A percentile compares a stretch with the other conserved stretches of the same genome.
These are phyloP conservation scores for Holocentrus rufus DNA, from an alignment of 2,797 vertebrate species.

Conservation along the genomic window DNA sequence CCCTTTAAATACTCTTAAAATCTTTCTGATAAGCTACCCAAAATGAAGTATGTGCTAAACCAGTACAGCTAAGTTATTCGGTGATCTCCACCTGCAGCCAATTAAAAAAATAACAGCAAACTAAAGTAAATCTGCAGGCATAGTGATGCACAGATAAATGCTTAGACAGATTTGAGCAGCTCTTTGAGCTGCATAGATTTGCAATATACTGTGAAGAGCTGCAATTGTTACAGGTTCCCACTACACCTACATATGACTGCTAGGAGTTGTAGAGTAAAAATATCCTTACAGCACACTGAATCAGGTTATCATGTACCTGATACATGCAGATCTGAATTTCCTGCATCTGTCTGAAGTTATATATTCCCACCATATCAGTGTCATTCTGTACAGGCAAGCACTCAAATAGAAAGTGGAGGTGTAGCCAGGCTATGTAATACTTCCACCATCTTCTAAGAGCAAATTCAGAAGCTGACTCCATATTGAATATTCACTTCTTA, in stretches of 20 bases:
- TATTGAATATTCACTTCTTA: too few species aligned
- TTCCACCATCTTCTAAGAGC: too few species aligned
- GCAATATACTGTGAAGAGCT: too few species aligned
- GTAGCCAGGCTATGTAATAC: too few species aligned
- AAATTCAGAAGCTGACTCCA: too few species aligned
- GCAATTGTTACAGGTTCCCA: too few species aligned
- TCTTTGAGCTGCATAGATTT: too few species aligned
- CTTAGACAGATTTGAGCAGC: neutral
- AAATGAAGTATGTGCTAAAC: neutral
- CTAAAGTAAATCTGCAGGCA: neutral
- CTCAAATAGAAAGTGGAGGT: too few species aligned
- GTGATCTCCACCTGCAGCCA: conserved; percentile 1
- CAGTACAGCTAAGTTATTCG: neutral
- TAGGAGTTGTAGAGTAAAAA: neutral
- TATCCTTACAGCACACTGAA: neutral
- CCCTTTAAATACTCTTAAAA: too few species aligned
- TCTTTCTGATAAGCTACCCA: neutral
- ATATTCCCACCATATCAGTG: neutral
- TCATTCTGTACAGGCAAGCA: too few species aligned
- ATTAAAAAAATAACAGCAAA: neutral
- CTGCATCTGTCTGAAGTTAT: neutral
- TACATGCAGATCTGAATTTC: neutral
- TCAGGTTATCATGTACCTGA: neutral
- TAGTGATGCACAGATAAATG: neutral
- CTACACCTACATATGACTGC: too few species aligned